Base-by-base conservation (phyloP, 2,797 vertebrate genomes). In the Cyclopterus lumpus region DNA sequence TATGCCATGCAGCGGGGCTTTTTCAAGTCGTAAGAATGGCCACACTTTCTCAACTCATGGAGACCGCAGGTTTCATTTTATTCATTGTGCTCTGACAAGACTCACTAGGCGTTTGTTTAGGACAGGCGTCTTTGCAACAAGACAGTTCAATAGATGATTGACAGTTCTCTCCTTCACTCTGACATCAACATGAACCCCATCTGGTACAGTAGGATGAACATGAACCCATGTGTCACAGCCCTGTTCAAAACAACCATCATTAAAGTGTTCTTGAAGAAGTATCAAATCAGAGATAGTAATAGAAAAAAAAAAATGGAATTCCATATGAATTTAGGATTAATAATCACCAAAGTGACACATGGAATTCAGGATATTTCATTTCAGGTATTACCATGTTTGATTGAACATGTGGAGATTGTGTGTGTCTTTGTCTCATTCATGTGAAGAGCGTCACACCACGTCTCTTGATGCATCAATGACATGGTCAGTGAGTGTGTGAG, bases 401-500 rank as follows among this genome's bases (percentile, higher is more conserved):
- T 46, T 73, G 12, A 71, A 77, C 18, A 58, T 83, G 64, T 71
- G 34, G 61, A 61, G 60, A 79, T 60, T 32, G 51, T 68, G 46
- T n/a, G 44, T 72, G 36, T 62, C 63, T 92, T 84, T 93, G 82
- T 92, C 82, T 90, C 77, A 44, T 76, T 75, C 73, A 88, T 79
- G 67, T 86, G 87, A 90, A 85, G 85, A 84, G 86, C 91, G 89
- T 94, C 91, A 84, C 93, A 91, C 91, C 89, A 90, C 81, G 70
- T 93, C 88, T 70, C 59, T 94, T 91, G 92, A 91, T 89, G 88
- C 84, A 83, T 93, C 89, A 93, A 93, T 95, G 93, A 94, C 90
- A 91, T 88, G 88, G 88, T 90, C 91, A 91, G 92, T 66, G 89
- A 93, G 88, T 92, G 88, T 84, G 83, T 84, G 88, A 46, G 83